Evolutionary conservation across 2,888 invertebrate species (phyloP), one percentile per base, ranked within the genome.

Genomic region (Drosophila engyochracea): DNA sequence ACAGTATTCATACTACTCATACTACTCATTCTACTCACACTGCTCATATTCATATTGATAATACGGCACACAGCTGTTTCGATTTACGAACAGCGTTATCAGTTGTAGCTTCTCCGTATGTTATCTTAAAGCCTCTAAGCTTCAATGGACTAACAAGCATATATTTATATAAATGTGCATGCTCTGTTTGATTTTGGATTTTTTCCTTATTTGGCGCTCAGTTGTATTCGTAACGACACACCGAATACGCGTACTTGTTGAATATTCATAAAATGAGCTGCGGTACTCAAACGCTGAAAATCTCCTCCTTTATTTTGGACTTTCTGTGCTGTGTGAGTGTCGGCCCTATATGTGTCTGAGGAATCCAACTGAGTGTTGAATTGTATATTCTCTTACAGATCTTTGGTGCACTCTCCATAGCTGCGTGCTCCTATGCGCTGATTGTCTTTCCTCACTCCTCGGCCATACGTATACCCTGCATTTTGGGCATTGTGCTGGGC

Each of bases 261-360:
- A 63, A 51, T 35, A 64, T 55, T 47, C 55, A 39, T 53, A 81
- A 71, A 81, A 92, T 92, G 91, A 84, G 86, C 61, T 92, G 90
- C 72, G 86, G 85, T 47, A 89, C 80, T 5, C 75, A 89, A 73
- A 83, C 85, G 10, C 60, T 92, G 54, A 92, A 92, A 79, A 84
- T 91, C 60, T 67, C 79, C 22, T 83, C 90, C 60, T 90, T 91
- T 61, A 59, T 91, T 35, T 83, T 92, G 76, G 91, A 91, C 77
- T 85, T 92, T 66, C 64, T 92, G 30, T 92, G 92, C 63, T 91
- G 84, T 70, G 92, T 92, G 70, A 92, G 91, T 90, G 31, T 4
- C 5, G 7, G 5, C 9, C 16, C 19, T 1, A n/a, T n/a, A 37
- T 28, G 28, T n/a, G 9, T 44, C 31, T 41, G 53, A 63, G 64